A percentile compares a stretch with the other conserved stretches of the same genome.
Evolutionary conservation across 1,140 invertebrate genomes (phyloP).

Genomic region (Cyrtorhinus lividipennis): DNA sequence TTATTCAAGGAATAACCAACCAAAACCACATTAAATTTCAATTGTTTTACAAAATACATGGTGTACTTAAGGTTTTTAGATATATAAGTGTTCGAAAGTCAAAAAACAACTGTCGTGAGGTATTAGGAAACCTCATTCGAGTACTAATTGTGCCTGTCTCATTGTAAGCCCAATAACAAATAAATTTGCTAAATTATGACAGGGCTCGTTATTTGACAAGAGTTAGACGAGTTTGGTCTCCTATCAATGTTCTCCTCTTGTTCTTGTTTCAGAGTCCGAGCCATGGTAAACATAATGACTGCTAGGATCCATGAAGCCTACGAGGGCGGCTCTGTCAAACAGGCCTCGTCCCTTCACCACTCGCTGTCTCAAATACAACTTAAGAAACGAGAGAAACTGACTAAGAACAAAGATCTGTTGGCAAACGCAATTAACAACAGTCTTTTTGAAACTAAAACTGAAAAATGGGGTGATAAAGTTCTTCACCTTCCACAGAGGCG

Average conservation of each 20-base stretch:
- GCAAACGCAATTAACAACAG: constrained; percentile 30
- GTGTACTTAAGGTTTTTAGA: too few species aligned
- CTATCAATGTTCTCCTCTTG: neutral
- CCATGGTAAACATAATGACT: constrained; percentile 42
- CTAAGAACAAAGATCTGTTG: neutral
- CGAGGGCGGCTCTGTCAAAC: constrained; percentile 27
- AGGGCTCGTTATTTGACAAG: too few species aligned
- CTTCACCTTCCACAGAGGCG: constrained; percentile 20
- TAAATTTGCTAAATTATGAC: too few species aligned
- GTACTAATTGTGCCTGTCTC: too few species aligned
- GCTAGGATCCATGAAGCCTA: constrained; percentile 40
- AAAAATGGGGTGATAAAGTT: constrained; percentile 25
- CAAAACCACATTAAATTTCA: too few species aligned
- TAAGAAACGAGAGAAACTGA: constrained; percentile 29
- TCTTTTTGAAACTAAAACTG: constrained; percentile 40
- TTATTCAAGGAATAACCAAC: too few species aligned
- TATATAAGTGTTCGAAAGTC: too few species aligned
- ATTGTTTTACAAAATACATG: too few species aligned
- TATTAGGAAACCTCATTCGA: too few species aligned
- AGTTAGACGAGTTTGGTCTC: too few species aligned
- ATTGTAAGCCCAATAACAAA: too few species aligned
- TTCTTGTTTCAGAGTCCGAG: constrained; percentile 34
- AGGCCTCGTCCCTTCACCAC: constrained; percentile 24
- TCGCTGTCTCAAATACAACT: constrained; percentile 27
- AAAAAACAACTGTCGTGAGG: too few species aligned